A percentile compares a stretch with the other conserved stretches of the same genome.
phyloP scores from a whole-genome alignment of 1,140 invertebrate species.

The Drosophila santomea region DNA sequence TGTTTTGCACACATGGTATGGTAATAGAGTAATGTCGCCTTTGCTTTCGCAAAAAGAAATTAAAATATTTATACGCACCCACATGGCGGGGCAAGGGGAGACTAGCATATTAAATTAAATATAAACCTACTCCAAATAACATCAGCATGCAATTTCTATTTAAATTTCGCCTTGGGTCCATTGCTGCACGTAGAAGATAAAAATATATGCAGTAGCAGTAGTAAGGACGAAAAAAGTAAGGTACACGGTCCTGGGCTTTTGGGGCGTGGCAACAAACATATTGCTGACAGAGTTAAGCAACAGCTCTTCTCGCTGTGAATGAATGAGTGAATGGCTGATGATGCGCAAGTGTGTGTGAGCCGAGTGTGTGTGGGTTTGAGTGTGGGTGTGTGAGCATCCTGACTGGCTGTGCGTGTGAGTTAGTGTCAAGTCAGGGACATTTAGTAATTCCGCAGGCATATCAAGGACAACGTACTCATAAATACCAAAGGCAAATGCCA shows the following conservation, averaged over 20 bases:
- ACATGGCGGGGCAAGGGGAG: constrained; percentile 11
- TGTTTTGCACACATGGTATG: neutral
- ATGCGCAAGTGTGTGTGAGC: constrained; percentile 25
- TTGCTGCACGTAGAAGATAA: constrained; percentile 78
- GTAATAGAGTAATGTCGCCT: constrained; percentile 4
- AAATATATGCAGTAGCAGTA: constrained; percentile 50
- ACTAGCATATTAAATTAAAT: constrained; percentile 76
- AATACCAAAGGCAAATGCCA: constrained; percentile 81
- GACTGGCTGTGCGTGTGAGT: constrained; percentile 41
- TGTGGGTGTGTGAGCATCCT: constrained; percentile 46
- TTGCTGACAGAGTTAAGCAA: constrained; percentile 72
- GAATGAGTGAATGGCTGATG: constrained; percentile 66
- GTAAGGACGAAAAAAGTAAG: constrained; percentile 25
- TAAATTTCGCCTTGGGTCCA: constrained; percentile 71
- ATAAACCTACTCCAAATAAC: constrained; percentile 77
- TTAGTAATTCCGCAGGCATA: constrained; percentile 81
- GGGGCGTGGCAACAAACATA: constrained; percentile 68
- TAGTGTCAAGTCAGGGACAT: constrained; percentile 82
- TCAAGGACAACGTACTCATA: constrained; percentile 83
- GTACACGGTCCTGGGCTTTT: constrained; percentile 19
- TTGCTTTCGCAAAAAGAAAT: constrained; percentile 43
- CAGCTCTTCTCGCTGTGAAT: constrained; percentile 52
- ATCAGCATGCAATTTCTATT: constrained; percentile 80
- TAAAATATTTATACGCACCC: constrained; percentile 65
- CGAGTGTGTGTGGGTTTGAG: constrained; percentile 30